Evolutionary conservation across 2,888 invertebrate species (phyloP).

Genomic region (Euzetes globulus): DNA sequence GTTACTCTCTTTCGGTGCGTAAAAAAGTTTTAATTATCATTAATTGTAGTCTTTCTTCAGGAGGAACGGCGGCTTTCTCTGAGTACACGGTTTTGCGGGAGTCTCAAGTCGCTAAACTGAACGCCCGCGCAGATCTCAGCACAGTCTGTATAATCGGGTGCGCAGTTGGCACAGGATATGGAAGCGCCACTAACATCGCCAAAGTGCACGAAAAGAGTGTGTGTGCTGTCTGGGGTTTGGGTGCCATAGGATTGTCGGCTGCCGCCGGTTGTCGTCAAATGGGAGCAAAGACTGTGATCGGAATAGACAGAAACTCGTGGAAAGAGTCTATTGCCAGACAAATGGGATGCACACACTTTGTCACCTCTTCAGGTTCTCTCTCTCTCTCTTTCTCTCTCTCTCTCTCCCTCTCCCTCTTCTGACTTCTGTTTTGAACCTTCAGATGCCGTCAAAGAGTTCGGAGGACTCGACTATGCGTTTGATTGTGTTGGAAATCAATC

Average conservation of each 20-base stretch:
- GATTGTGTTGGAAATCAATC: conserved; percentile 36
- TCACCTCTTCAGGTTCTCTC: too few relatives aligned
- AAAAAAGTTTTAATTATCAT: too few relatives aligned
- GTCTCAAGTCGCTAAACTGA: background rate
- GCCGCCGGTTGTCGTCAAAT: conserved; percentile 47
- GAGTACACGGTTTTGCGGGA: background rate
- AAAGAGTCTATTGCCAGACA: conserved; percentile 21
- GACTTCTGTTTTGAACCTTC: too few relatives aligned
- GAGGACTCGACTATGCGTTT: conserved; percentile 39
- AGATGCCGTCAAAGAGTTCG: background rate
- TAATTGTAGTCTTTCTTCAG: too few relatives aligned
- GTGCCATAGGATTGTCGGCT: conserved; percentile 48
- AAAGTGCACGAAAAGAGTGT: conserved; percentile 47
- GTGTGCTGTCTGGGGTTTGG: conserved; percentile 49
- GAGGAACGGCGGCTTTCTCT: background rate
- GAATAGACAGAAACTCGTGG: conserved; percentile 39
- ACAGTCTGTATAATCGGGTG: conserved; percentile 38
- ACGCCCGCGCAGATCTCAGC: conserved; percentile 36
- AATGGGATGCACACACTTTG: conserved; percentile 34
- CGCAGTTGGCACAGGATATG: conserved; percentile 40
- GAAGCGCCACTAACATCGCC: conserved; percentile 37
- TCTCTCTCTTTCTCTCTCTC: too few relatives aligned
- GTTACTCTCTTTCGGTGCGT: background rate
- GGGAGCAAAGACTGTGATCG: conserved; percentile 44
- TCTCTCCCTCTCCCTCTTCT: too few relatives aligned